Base-by-base conservation (phyloP, 2,888 invertebrate species). In the Notodonta ziczac region DNA sequence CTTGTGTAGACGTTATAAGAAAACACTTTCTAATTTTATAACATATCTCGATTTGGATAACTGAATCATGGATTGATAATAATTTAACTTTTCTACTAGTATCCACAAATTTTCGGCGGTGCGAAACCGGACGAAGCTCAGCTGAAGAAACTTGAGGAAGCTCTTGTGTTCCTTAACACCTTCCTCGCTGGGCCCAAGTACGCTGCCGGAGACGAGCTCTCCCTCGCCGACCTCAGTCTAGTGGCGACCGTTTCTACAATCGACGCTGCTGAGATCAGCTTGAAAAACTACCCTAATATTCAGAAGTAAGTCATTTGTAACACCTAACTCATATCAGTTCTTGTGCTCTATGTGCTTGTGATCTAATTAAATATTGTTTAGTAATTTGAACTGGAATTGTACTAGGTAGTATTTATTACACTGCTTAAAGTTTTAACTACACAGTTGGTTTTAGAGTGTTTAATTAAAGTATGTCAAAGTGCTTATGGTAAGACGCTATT, bases 161-260 rank as follows among this genome's bases (percentile, higher is more conserved):
- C 95, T 0, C 89, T 97, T 55, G 92, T 85, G 5, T 95, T 96
- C 79, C 85, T 97, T 5, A 94, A 97, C 69, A 94, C 85, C 0
- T 96, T 96, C 88, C 90, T 97, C 35, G 95, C 95, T 51, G 95
- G 94, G 2, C 88, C 94, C 57, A 88, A 94, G 57, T 97, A 95
- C 82, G 95, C 93, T 4, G 96, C 96, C 0, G 97, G 97, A 3
- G 89, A 95, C 35, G 86, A 93, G 14, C 84, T 97, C 60, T 97
- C 97, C 3, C 80, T 97, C 12, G 97, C 97, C 9, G 97, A 98
- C 85, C 87, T 97, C 53, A 83, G 95, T 9, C 83, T 97, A 9
- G 94, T 95, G 12, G 94, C 96, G 0, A 94, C 95, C 0, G 93
- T 97, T 0, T 95, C 97, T 0, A 96, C 96, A 10, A 94, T 94